phyloP scores from a whole-genome alignment of 1,140 invertebrate genomes.

The Bathynomus jamesi region DNA sequence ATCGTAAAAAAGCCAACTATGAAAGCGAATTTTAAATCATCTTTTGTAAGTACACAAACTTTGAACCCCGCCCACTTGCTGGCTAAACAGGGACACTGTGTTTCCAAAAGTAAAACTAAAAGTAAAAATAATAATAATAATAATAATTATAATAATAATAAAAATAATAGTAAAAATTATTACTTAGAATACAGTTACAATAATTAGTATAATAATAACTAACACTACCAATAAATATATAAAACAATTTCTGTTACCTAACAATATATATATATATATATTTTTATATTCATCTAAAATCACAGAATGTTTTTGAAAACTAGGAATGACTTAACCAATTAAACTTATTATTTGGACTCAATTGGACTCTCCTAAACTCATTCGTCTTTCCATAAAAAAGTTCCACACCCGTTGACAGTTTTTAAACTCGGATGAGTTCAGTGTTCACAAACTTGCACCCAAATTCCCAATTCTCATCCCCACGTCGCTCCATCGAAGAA shows the following conservation, averaged over 20 bases:
- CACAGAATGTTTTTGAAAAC: background rate
- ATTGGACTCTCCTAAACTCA: background rate
- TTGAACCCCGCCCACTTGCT: too few species aligned
- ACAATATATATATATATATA: background rate
- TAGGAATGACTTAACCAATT: background rate
- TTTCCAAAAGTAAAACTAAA: background rate
- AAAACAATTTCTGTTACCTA: background rate
- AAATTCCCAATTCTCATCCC: background rate
- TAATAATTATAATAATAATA: background rate
- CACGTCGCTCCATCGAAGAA: background rate
- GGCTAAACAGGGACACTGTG: too few species aligned
- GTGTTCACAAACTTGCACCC: background rate
- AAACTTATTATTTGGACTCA: background rate
- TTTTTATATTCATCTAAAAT: background rate
- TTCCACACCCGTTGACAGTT: background rate
- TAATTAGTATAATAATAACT: background rate
- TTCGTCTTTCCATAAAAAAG: background rate
- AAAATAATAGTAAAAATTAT: background rate
- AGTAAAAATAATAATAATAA: background rate
- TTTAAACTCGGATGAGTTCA: background rate
- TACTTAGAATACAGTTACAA: too few species aligned
- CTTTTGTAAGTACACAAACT: too few species aligned
- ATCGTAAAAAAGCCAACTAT: too few species aligned
- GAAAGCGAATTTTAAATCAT: too few species aligned
- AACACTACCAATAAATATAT: background rate